These are phyloP conservation scores for Cantharis flavilabris DNA, from an alignment of 2,888 invertebrate genomes.

Conservation along the genomic window DNA sequence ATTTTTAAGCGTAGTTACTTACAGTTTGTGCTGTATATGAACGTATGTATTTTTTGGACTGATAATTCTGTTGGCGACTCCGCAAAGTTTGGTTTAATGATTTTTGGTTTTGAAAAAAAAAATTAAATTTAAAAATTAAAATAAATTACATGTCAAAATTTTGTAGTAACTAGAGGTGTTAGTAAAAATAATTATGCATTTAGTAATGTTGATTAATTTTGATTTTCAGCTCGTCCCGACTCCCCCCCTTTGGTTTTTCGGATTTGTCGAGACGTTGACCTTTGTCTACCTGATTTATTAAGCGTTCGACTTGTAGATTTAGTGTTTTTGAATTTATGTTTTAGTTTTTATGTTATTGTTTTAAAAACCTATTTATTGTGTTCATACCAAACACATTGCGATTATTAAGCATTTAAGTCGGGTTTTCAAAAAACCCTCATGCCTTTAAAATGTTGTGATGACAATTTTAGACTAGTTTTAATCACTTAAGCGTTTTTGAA, in stretches of 20 bases:
- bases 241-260: not conserved
- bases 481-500: constrained; percentile 11
- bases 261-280: not conserved
- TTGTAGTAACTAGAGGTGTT: not conserved
- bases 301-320: not conserved
- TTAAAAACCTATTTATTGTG: not conserved
- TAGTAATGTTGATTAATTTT: not conserved
- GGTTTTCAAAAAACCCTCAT: constrained; percentile 9
- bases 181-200: not conserved
- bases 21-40: constrained; percentile 22
- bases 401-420: not conserved
- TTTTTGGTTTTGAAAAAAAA: constrained; percentile 11
- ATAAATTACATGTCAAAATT: not conserved
- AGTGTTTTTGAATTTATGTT: not conserved
- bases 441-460: constrained; percentile 30
- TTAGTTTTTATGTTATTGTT: not conserved
- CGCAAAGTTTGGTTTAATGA: constrained; percentile 34
- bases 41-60: constrained; percentile 21
- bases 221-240: not conserved
- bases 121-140: not conserved
- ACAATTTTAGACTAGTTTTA: constrained; percentile 35
- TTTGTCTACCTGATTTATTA: not conserved
- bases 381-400: not conserved
- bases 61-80: constrained; percentile 28
- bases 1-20: constrained; percentile 28